Percentiles rank a stretch among this genome's conserved stretches.
Conservation (phyloP, 2,113 vertebrate genomes). For the Triplophysa tibetana region DNA sequence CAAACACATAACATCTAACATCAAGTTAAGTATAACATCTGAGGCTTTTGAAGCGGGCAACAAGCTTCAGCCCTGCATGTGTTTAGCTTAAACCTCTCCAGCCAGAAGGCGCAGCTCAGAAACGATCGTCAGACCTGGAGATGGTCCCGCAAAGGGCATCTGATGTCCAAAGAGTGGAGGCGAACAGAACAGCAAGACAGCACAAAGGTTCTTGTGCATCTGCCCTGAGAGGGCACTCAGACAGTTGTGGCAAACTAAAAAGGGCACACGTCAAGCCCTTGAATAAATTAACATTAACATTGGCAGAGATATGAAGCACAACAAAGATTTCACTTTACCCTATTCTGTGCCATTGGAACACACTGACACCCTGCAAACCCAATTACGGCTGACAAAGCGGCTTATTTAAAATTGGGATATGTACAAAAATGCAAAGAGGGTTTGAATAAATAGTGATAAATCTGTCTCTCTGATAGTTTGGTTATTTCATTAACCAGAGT, state of each 20-base stretch:
- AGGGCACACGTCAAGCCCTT: conserved; percentile 47
- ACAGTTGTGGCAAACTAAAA: conserved; percentile 41
- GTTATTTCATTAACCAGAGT: conserved; percentile 12
- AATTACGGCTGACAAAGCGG: conserved; percentile 37
- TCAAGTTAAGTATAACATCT: neutral
- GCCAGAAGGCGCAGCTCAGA: neutral
- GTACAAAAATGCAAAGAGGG: conserved; percentile 30
- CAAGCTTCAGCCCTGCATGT: neutral
- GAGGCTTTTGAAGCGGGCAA: neutral
- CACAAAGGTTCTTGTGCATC: conserved; percentile 40
- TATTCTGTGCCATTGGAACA: conserved; percentile 27
- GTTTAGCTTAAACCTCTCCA: neutral
- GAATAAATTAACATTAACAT: conserved; percentile 51
- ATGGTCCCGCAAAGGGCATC: conserved; percentile 27
- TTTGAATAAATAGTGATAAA: conserved; percentile 42
- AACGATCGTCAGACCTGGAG: neutral
- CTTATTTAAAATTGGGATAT: conserved; percentile 49
- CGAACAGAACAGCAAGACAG: conserved; percentile 23
- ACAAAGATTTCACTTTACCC: conserved; percentile 42
- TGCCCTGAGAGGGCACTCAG: conserved; percentile 40
- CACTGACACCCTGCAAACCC: conserved; percentile 37
- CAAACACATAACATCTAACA: neutral
- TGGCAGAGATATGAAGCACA: conserved; percentile 39
- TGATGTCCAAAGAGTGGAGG: conserved; percentile 6
- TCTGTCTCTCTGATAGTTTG: conserved; percentile 16